These are phyloP conservation scores for Tolypeutes matacus DNA, from an alignment of 2,797 vertebrate genomes.

Conservation along the genomic window DNA sequence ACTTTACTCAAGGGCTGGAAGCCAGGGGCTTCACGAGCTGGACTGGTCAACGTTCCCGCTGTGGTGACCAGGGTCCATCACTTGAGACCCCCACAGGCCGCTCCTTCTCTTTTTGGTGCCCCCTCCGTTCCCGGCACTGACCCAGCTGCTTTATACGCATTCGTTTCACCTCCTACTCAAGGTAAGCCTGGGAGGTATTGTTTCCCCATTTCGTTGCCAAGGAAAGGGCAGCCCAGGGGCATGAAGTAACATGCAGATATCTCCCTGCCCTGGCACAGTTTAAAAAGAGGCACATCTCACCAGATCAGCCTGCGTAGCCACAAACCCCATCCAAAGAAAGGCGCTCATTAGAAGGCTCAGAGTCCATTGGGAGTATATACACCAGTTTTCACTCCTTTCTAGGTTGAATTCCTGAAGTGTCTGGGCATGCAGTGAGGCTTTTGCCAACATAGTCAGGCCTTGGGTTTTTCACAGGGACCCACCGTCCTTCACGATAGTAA, in stretches of 20 bases:
- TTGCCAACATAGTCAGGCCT: not conserved
- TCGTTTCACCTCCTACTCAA: not conserved
- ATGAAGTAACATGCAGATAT: not conserved
- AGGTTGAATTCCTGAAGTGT: conserved; percentile 7
- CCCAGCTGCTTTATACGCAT: not conserved
- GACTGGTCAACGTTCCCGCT: not conserved
- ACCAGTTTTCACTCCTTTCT: not conserved
- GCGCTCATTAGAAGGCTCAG: not conserved
- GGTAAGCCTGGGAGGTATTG: not conserved
- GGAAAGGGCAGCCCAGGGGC: not conserved
- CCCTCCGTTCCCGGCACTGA: not conserved
- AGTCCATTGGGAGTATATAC: not conserved
- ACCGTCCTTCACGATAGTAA: not conserved
- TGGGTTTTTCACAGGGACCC: not conserved
- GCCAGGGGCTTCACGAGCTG: not conserved
- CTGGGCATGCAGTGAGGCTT: not conserved
- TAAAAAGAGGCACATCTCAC: not conserved
- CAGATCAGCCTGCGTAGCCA: not conserved
- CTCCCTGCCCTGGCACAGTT: not conserved
- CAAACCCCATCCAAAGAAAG: too few relatives aligned
- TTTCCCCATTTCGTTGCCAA: not conserved
- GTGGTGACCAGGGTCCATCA: not conserved
- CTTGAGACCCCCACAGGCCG: too few relatives aligned
- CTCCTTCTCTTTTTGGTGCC: not conserved
- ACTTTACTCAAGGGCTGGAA: not conserved